Percentiles rank a stretch among this genome's conserved stretches.
phyloP scores from a whole-genome alignment of 64 coral and sea anemone genomes.

The Astreopora myriophthalma region DNA sequence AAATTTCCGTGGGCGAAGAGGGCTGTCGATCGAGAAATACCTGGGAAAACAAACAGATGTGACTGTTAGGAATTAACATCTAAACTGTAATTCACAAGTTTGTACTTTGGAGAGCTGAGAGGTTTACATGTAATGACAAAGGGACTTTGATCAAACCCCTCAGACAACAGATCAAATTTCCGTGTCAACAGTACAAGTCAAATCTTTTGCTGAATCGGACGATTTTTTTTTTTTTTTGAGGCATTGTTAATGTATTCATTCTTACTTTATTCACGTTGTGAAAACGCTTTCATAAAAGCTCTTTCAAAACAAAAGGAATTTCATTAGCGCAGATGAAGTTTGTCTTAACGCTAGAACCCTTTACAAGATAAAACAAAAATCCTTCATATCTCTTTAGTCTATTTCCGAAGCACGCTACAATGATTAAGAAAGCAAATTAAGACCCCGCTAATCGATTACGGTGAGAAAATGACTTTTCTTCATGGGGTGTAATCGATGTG shows the following conservation, averaged over 20 bases:
- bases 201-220: background rate
- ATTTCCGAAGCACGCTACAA: background rate
- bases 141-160: background rate
- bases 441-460: background rate
- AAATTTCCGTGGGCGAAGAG: background rate
- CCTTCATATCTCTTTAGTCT: background rate
- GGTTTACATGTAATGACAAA: background rate
- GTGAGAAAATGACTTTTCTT: background rate
- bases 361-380: background rate
- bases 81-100: background rate
- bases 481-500: background rate
- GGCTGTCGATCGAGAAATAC: background rate
- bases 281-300: background rate
- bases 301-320: background rate
- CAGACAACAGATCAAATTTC: too few species aligned
- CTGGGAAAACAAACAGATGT: background rate
- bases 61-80: background rate
- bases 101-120: background rate
- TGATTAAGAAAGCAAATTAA: background rate
- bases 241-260: background rate
- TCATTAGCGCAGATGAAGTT: background rate
- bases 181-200: too few species aligned
- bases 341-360: background rate
- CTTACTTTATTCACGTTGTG: background rate
- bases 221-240: background rate